phyloP scores from a whole-genome alignment of 1,140 invertebrate genomes.

The Meloidogyne floridensis region DNA sequence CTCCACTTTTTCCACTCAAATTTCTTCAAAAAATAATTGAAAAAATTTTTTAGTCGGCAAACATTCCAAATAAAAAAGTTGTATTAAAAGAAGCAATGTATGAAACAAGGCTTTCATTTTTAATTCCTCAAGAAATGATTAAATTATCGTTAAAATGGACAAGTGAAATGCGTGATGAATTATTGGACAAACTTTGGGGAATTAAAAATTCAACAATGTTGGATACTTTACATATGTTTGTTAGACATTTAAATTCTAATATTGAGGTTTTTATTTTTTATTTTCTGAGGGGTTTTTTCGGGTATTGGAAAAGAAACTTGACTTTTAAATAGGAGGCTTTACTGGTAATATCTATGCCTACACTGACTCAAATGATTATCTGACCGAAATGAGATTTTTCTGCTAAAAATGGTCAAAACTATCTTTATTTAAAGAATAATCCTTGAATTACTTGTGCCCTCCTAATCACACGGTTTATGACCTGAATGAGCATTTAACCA shows the following conservation, averaged over 20 bases:
- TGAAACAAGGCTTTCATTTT: slow-evolving; percentile 51
- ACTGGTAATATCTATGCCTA: too few relatives aligned
- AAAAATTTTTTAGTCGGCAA: slow-evolving; percentile 43
- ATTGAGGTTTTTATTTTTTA: slow-evolving; percentile 35
- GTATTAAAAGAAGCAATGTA: slow-evolving; percentile 54
- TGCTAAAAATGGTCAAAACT: too few relatives aligned
- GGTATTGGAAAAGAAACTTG: not conserved
- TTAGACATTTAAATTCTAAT: slow-evolving; percentile 57
- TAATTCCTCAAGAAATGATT: slow-evolving; percentile 53
- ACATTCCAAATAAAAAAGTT: slow-evolving; percentile 49
- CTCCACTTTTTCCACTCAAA: too few relatives aligned
- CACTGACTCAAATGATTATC: too few relatives aligned
- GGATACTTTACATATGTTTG: slow-evolving; percentile 28
- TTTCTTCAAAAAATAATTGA: slow-evolving; percentile 23
- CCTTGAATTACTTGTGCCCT: too few relatives aligned
- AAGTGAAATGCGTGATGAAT: slow-evolving; percentile 44
- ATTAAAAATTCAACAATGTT: slow-evolving; percentile 33
- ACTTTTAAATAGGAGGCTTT: too few relatives aligned
- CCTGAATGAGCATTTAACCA: too few relatives aligned
- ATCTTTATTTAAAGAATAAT: too few relatives aligned
- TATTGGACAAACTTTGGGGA: slow-evolving; percentile 43
- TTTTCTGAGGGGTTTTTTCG: too few relatives aligned
- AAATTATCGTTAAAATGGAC: slow-evolving; percentile 49
- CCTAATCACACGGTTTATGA: too few relatives aligned
- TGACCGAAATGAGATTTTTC: too few relatives aligned